Evolutionary conservation across 2,113 vertebrate species (phyloP), one percentile per base, ranked within the genome.

Genomic region (Jacana jacana): DNA sequence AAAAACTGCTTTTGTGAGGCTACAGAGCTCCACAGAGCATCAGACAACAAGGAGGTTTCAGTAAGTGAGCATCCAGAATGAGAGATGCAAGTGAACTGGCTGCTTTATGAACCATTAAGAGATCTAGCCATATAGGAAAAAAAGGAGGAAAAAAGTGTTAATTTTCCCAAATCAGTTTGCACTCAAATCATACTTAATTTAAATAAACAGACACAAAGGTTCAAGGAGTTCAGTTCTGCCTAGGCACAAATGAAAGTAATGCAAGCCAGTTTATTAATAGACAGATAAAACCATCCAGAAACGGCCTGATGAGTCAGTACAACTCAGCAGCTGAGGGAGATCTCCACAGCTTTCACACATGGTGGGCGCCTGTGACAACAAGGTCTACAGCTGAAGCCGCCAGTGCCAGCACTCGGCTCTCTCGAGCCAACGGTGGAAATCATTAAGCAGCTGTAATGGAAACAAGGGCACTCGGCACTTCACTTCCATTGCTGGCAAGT

Each of bases 141-240:
- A 44, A 46, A 18, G 6, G 2, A 1, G 17, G 4, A 23, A 71
- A 75, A 20, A 64, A 37, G 30, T 8, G 0, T 6, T 49, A 11
- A 83, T 81, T 84, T 76, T 5, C 28, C 23, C 48, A 39, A 88
- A 88, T 64, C 63, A 55, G 33, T 87, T 49, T 86, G 20, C 11
- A 65, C n/a, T 95, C 61, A 85, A 94, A 87, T 75, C 48, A 85
- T 60, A 66, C 18, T n/a, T 54, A 31, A 82, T 79, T 91, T 91
- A 96, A 86, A 89, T 54, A 77, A 89, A 85, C 39, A 55, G 18
- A 69, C 40, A 24, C 9, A 73, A 84, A 23, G 7, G 25, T 85
- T 92, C 76, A 88, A 79, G 46, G 33, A 89, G 70, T 95, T 95
- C 75, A 82, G 24, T 27, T 90, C 72, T 94, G 60, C 71, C 30